Percentiles rank a stretch among this genome's conserved stretches.
Conservation (phyloP, 2,797 vertebrate species). For the Enteromius argenteus region DNA sequence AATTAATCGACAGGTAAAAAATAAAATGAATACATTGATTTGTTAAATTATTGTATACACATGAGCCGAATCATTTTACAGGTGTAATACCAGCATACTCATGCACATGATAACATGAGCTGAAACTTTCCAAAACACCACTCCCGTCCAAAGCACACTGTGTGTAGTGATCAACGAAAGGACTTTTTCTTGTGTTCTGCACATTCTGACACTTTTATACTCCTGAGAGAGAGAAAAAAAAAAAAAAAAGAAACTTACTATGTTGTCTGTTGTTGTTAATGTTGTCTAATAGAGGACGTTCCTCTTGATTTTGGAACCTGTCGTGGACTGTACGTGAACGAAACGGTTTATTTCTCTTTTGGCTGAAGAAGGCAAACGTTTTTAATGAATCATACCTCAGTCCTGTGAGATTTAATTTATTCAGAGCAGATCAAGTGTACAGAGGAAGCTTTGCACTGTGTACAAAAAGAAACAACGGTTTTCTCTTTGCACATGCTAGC, state of each 20-base stretch:
- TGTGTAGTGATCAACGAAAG: constrained; percentile 78
- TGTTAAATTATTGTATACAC: constrained; percentile 79
- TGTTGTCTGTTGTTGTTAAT: constrained; percentile 69
- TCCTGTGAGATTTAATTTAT: constrained; percentile 84
- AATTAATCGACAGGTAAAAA: constrained; percentile 66
- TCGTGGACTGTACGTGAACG: constrained; percentile 65
- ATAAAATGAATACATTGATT: constrained; percentile 67
- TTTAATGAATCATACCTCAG: constrained; percentile 94
- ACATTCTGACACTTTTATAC: constrained; percentile 84
- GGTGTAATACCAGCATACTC: constrained; percentile 89
- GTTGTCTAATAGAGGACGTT: constrained; percentile 77
- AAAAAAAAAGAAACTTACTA: constrained; percentile 48
- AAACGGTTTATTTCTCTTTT: constrained; percentile 25
- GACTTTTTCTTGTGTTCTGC: constrained; percentile 86
- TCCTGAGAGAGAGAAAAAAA: constrained; percentile 64
- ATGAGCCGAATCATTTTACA: constrained; percentile 84
- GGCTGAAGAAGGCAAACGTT: constrained; percentile 79
- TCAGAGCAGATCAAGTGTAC: constrained; percentile 72
- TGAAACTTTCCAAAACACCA: constrained; percentile 44
- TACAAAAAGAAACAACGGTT: constrained; percentile 92
- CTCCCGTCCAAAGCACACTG: constrained; percentile 92
- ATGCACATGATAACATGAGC: constrained; percentile 70
- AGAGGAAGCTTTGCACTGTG: constrained; percentile 95
- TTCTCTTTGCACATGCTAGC: constrained; percentile 97
- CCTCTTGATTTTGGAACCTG: constrained; percentile 68